Evolutionary conservation across 1,140 invertebrate genomes (phyloP), one percentile per base, ranked within the genome.

Genomic region (Caenorhabditis inopinata): DNA sequence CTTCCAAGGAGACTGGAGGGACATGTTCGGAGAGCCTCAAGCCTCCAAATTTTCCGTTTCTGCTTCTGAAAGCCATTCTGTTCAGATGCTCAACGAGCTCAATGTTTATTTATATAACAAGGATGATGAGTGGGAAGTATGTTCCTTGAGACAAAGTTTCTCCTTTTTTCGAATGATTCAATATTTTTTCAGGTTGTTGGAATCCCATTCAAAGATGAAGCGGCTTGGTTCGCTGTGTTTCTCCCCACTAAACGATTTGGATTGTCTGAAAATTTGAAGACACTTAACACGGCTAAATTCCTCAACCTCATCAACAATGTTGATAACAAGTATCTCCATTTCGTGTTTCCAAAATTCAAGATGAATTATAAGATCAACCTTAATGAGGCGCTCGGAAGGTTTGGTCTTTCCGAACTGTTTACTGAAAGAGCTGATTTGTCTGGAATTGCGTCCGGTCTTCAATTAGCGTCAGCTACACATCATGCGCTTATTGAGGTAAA

Each of bases 191-290:
- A 58, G 53, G 53, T 68, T 12, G 38, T 68, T 21, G 58, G 58
- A 21, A 68, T 68, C n/a, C 58, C 58, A 68, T 68, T 68, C 58
- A 68, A 68, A 38, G 58, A 68, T 32, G 38, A 68, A 68, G 35
- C 58, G 3, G 58, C 58, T 0, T 68, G 58, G 58, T 68, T 68
- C 23, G 58, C 32, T 18, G 38, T 68, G 18, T 21, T 68, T 9
- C 58, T 68, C 12, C 58, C 58, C 3, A 42, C 27, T 18, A 29
- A 12, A 4, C n/a, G 58, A 68, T 68, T 42, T 21, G 58, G 32
- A 0, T 42, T 68, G n/a, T 0, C 58, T 18, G 32, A 68, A 18
- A 68, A 68, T 29, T 21, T 68, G 58, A 68, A 42, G n/a, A 38
- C 29, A 7, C n/a, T 68, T 7, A 68, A 68, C n/a, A 32, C 58